Base-by-base conservation (phyloP, 1,140 invertebrate species). In the Listronotus oregonensis region DNA sequence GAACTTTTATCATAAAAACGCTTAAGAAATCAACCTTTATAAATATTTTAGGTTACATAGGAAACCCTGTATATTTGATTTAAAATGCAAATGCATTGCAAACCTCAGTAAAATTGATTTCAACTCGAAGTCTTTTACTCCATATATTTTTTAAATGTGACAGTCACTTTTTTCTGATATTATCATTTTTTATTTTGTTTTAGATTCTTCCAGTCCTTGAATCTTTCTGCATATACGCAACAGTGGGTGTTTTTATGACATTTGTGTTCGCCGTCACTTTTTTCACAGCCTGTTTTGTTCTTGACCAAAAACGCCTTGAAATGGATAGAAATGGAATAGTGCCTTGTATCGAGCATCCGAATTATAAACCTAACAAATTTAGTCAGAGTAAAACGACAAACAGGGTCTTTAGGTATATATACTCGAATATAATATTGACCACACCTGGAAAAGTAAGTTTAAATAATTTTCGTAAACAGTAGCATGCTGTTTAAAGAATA, bases 251-350 rank as follows among this genome's bases (percentile, higher is more conserved):
- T 6, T 80, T 89, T 27, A 85, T 89, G 61, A 90, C 90, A 9
- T 93, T 89, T 78, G 77, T 91, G 37, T 86, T 89, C 68, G 89
- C 89, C 73, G 83, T 90, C 6, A 92, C 90, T 7, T 89, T 92
- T 78, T 93, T 91, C 78, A 84, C 90, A n/a, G 90, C 89, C 1
- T 85, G 87, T 57, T 87, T 92, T 69, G 85, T 87, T 0, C 75
- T 93, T 52, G 90, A 93, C 72, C 80, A 89, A 47, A 80, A 75
- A 75, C 82, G 90, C 74, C 81, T 90, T 15, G 82, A 85, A 67
- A 71, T 73, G 0, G 85, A 83, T 56, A 77, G 87, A 71, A 90
- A 92, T 78, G 87, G 88, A 10, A 73, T 89, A 42, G 39, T 90
- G 1, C 84, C 86, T 17, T 93, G 90, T 73, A 86, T 87, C 56